These are phyloP conservation scores for Caiman crocodilus DNA, from an alignment of 2,797 vertebrate genomes.

Conservation along the genomic window DNA sequence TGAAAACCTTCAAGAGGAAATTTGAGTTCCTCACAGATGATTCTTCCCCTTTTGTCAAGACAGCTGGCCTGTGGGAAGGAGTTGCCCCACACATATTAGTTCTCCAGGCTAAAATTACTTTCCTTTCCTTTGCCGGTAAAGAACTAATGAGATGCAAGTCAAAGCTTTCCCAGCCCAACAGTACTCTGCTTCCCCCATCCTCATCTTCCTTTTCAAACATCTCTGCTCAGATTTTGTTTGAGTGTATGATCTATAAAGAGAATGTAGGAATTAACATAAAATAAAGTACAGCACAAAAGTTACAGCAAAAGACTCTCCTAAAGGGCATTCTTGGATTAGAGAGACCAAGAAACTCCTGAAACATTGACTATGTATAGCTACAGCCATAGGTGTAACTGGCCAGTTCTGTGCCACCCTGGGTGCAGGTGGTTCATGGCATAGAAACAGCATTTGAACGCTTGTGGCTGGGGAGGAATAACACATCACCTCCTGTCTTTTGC, in stretches of 20 bases:
- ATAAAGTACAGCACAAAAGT: constrained; percentile 38
- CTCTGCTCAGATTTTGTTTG: constrained; percentile 10
- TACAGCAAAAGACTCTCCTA: constrained; percentile 35
- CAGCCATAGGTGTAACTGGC: not conserved
- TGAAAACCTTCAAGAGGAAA: not conserved
- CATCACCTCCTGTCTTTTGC: too few relatives aligned
- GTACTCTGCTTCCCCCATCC: not conserved
- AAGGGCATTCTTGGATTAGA: constrained; percentile 35
- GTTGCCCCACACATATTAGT: not conserved
- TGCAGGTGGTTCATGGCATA: too few relatives aligned
- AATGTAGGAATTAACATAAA: constrained; percentile 17
- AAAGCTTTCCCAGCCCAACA: not conserved
- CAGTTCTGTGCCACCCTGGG: too few relatives aligned
- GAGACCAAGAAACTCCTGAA: constrained; percentile 48
- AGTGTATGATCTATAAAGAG: constrained; percentile 26
- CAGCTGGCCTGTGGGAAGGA: accelerated
- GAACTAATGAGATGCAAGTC: not conserved
- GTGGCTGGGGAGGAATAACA: too few relatives aligned
- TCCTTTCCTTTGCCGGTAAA: not conserved
- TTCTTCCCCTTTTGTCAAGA: not conserved
- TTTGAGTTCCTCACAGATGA: not conserved
- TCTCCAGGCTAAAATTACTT: not conserved
- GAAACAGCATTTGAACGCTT: too few relatives aligned
- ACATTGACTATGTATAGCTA: constrained; percentile 14
- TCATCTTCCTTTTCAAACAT: not conserved